Percentiles rank a stretch among this genome's conserved stretches.
phyloP scores from a whole-genome alignment of 2,113 vertebrate genomes.

The Oreochromis spilurus region DNA sequence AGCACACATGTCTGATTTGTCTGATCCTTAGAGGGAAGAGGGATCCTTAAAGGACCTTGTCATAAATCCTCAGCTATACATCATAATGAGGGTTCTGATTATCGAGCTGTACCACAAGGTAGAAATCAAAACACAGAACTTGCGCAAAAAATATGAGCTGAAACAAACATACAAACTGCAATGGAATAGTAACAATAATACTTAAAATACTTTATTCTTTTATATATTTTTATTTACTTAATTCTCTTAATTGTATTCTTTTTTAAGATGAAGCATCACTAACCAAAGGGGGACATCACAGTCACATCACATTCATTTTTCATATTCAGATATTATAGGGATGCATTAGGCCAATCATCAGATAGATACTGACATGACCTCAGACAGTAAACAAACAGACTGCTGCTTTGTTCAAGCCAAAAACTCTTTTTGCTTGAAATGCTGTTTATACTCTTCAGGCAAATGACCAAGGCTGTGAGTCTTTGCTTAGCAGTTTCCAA shows the following conservation, averaged over 20 bases:
- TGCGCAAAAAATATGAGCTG: not conserved
- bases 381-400: not conserved
- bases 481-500: not conserved
- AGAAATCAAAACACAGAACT: not conserved
- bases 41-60: constrained; percentile 20
- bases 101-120: not conserved
- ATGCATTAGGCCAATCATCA: not conserved
- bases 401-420: not conserved
- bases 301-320: not conserved
- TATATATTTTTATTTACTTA: not conserved
- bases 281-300: not conserved
- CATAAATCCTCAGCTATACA: not conserved
- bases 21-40: not conserved
- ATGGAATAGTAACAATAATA: not conserved
- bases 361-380: not conserved
- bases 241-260: not conserved
- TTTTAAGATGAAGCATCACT: not conserved
- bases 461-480: not conserved
- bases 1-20: not conserved
- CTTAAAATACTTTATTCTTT: not conserved
- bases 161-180: not conserved
- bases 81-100: not conserved
- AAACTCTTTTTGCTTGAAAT: not conserved
- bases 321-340: not conserved
- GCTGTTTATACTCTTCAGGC: not conserved